These are phyloP conservation scores for Ginglymostoma cirratum DNA, from an alignment of 2,113 vertebrate genomes.

Conservation along the genomic window DNA sequence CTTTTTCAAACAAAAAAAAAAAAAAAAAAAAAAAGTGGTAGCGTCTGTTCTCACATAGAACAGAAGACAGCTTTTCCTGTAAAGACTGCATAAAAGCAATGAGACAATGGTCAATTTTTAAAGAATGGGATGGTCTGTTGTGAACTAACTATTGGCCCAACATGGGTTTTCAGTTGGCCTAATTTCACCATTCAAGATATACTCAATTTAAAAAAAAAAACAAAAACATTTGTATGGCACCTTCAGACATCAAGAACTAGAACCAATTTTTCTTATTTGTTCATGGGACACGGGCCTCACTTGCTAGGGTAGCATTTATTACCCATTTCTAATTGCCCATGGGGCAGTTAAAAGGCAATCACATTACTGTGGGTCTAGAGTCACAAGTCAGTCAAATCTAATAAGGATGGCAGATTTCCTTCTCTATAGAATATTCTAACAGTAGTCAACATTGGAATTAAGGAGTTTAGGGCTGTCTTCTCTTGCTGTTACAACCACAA, in stretches of 20 bases:
- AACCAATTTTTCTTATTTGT: background rate
- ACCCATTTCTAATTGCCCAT: no score
- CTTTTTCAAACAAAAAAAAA: no score
- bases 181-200: background rate
- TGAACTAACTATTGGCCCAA: background rate
- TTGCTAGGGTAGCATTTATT: no score
- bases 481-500: background rate
- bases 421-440: background rate
- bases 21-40: no score
- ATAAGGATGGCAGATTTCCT: no score
- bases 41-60: background rate
- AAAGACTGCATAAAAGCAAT: background rate
- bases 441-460: background rate
- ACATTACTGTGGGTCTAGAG: no score
- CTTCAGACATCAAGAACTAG: background rate
- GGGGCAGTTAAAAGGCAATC: no score
- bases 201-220: background rate
- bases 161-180: background rate
- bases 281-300: no score
- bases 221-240: background rate
- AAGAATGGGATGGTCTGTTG: background rate
- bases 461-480: background rate
- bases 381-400: no score
- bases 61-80: background rate
- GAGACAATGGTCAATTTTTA: background rate